These are phyloP conservation scores for Channallabes apus DNA, from an alignment of 2,797 vertebrate genomes.

Conservation along the genomic window DNA sequence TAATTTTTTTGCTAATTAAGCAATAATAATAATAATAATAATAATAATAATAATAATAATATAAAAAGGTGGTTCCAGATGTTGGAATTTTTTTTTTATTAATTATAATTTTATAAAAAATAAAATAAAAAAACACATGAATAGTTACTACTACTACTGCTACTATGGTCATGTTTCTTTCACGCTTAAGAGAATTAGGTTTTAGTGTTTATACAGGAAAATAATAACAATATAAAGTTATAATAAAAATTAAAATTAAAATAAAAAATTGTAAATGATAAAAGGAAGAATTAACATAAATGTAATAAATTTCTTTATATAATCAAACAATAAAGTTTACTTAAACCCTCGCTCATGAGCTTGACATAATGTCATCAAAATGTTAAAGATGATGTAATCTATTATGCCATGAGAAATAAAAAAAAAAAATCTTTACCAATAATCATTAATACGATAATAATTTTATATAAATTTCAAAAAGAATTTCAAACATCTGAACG, in stretches of 20 bases:
- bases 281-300: neutral
- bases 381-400: neutral
- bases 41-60: neutral
- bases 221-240: neutral
- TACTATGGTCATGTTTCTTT: neutral
- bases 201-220: neutral
- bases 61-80: neutral
- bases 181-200: neutral
- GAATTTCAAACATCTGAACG: neutral
- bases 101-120: neutral
- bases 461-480: neutral
- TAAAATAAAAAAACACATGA: neutral
- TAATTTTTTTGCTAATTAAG: neutral
- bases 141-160: neutral
- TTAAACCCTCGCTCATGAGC: neutral
- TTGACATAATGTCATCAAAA: neutral
- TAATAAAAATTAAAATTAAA: too few species aligned
- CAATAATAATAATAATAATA: neutral
- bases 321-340: neutral
- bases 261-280: neutral
- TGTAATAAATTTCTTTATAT: neutral
- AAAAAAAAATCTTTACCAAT: neutral
- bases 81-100: too few species aligned
- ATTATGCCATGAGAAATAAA: neutral
- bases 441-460: neutral